Conservation (phyloP, 2,797 vertebrate genomes). For the Sphaeramia orbicularis region DNA sequence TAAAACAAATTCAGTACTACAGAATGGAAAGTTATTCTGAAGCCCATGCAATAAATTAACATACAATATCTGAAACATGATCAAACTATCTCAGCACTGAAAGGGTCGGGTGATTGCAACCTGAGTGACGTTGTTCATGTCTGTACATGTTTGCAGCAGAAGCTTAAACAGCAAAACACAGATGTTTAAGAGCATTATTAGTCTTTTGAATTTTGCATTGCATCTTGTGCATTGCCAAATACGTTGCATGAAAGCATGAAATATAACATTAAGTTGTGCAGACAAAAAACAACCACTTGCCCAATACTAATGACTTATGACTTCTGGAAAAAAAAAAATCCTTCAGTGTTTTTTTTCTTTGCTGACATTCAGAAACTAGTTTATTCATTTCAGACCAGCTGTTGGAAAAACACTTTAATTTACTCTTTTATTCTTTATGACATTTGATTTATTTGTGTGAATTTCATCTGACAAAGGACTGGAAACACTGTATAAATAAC, state of each 20-base stretch:
- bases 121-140: slow-evolving; percentile 20
- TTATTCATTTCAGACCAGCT: slow-evolving; percentile 17
- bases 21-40: background rate
- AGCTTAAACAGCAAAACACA: slow-evolving; percentile 10
- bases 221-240: slow-evolving; percentile 4
- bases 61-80: slow-evolving; percentile 9
- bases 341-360: slow-evolving; percentile 1
- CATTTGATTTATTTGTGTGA: slow-evolving; percentile 37
- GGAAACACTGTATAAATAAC: slow-evolving; percentile 34
- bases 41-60: background rate
- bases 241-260: slow-evolving; percentile 27
- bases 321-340: slow-evolving; percentile 2
- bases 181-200: slow-evolving; percentile 11
- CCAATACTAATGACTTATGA: background rate
- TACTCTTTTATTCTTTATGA: background rate
- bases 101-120: background rate
- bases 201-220: background rate
- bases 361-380: slow-evolving; percentile 19
- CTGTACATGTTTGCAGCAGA: slow-evolving; percentile 32
- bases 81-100: slow-evolving; percentile 10
- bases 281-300: slow-evolving; percentile 5
- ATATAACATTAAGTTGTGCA: slow-evolving; percentile 19
- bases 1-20: background rate
- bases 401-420: background rate
- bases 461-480: slow-evolving; percentile 35